Evolutionary conservation across 2,797 vertebrate genomes (phyloP).

Genomic region (Tadarida brasiliensis): DNA sequence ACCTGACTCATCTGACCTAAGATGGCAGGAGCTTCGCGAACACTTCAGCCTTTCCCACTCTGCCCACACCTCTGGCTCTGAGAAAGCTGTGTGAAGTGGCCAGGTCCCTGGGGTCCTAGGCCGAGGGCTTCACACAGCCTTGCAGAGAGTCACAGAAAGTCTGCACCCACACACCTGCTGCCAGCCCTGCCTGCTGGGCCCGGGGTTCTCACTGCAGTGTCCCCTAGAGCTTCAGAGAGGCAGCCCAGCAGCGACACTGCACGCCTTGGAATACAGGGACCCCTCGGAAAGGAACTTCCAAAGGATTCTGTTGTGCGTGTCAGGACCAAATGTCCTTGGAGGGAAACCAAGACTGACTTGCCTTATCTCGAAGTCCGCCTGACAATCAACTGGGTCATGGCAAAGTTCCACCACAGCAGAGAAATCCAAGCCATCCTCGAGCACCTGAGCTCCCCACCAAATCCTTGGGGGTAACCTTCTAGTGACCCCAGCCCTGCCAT

Average conservation of each 20-base stretch:
- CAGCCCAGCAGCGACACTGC: fast-evolving
- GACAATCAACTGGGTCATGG: background rate
- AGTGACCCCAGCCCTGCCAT: fast-evolving
- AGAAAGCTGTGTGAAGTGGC: background rate
- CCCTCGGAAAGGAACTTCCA: background rate
- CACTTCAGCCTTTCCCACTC: background rate
- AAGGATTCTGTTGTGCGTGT: conserved; percentile 45
- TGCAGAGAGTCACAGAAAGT: background rate
- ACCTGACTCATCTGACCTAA: background rate
- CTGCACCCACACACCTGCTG: background rate
- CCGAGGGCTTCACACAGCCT: background rate
- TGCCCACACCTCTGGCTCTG: background rate
- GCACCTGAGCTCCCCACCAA: background rate
- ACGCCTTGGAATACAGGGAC: background rate
- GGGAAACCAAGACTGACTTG: conserved; percentile 72
- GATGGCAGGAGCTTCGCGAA: background rate
- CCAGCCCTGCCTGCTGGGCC: background rate
- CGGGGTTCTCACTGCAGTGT: fast-evolving
- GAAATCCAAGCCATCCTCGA: background rate
- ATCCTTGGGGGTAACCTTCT: background rate
- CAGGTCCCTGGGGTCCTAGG: background rate
- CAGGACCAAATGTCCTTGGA: conserved; percentile 74
- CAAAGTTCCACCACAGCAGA: background rate
- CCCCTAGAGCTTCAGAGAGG: too few relatives aligned
- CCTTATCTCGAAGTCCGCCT: conserved; percentile 67